Evolutionary conservation across 1,140 invertebrate genomes (phyloP).

Genomic region (Polypedilum pembai): DNA sequence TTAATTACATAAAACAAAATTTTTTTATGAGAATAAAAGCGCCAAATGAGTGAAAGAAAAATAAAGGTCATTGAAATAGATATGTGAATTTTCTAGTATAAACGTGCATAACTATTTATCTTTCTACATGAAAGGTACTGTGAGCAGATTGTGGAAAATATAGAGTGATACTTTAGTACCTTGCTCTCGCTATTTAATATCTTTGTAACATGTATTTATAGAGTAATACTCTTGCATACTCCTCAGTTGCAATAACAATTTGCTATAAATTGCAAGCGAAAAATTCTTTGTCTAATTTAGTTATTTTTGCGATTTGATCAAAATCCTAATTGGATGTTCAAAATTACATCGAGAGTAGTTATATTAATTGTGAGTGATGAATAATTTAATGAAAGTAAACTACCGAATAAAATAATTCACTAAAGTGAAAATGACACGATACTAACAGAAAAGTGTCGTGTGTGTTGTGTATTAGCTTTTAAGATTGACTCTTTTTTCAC

Average conservation of each 20-base stretch:
- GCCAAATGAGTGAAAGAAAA: no score
- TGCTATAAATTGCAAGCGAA: conserved; percentile 3
- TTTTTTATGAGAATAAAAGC: no score
- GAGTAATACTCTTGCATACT: background rate
- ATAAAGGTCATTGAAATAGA: no score
- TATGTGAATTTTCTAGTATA: no score
- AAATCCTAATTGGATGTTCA: background rate
- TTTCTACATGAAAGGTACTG: no score
- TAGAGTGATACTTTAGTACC: no score
- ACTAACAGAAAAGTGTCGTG: background rate
- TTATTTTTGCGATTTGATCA: background rate
- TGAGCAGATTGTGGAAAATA: no score
- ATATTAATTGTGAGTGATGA: background rate
- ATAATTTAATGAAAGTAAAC: background rate
- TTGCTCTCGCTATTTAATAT: background rate
- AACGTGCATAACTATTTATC: no score
- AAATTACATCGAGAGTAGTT: background rate
- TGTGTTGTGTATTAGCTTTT: background rate
- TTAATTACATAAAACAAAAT: no score
- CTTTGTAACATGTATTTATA: background rate
- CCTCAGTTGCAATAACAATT: background rate
- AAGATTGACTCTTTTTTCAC: background rate
- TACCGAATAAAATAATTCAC: background rate
- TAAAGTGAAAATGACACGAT: background rate
- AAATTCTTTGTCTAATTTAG: background rate